phyloP scores from a whole-genome alignment of 2,888 invertebrate genomes.

The Bombyx huttoni region DNA sequence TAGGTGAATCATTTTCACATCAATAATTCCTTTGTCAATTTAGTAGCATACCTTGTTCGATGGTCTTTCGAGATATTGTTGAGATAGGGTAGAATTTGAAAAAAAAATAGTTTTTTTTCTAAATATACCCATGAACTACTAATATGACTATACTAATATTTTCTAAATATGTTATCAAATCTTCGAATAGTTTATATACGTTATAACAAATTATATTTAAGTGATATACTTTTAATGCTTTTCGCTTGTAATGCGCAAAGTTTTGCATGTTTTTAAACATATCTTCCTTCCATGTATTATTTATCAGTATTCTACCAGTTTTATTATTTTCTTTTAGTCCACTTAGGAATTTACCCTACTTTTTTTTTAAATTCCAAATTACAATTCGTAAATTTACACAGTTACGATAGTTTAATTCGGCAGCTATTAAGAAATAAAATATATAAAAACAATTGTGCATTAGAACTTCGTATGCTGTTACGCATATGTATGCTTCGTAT shows the following conservation, averaged over 20 bases:
- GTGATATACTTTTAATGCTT: slow-evolving; percentile 31
- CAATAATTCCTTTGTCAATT: neutral
- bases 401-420: no score
- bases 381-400: no score
- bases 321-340: slow-evolving; percentile 14
- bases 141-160: slow-evolving; percentile 15
- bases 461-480: no score
- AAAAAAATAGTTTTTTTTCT: no score
- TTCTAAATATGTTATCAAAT: slow-evolving; percentile 54
- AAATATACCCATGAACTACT: no score
- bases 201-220: slow-evolving; percentile 38
- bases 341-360: slow-evolving; percentile 2
- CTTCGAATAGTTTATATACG: slow-evolving; percentile 67
- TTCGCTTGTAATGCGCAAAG: slow-evolving; percentile 9
- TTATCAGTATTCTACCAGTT: slow-evolving; percentile 33
- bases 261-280: slow-evolving; percentile 10
- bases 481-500: no score
- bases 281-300: slow-evolving; percentile 26
- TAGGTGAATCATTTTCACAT: neutral
- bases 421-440: no score
- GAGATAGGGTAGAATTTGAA: no score
- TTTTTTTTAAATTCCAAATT: neutral
- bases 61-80: no score
- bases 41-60: no score
- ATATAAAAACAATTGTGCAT: no score